A percentile compares a stretch with the other conserved stretches of the same genome.
phyloP scores from a whole-genome alignment of 2,113 vertebrate genomes.

The Rafetus swinhoei region DNA sequence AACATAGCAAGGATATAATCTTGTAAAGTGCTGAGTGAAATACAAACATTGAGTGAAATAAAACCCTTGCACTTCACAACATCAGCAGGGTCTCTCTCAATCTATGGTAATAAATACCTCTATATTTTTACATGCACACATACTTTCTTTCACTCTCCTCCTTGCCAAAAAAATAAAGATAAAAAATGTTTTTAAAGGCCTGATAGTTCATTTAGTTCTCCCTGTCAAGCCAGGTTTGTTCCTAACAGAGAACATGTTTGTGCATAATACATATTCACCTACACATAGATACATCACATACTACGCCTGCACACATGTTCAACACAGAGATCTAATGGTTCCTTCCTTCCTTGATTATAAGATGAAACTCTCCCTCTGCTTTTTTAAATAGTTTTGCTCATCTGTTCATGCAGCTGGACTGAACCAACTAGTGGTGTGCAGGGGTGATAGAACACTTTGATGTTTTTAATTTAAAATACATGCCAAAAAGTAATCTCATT shows the following conservation, averaged over 20 bases:
- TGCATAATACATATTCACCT: neutral
- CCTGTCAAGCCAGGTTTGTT: neutral
- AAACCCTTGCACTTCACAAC: neutral
- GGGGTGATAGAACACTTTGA: neutral
- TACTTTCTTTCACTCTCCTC: neutral
- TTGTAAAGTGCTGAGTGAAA: neutral
- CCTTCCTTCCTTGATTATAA: conserved; percentile 30
- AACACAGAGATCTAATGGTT: neutral
- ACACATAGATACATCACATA: neutral
- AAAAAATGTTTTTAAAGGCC: neutral
- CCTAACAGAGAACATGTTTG: neutral
- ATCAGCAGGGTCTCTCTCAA: neutral
- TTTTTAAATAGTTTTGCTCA: neutral
- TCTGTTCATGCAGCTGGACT: neutral
- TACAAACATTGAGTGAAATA: neutral
- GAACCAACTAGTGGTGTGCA: conserved; percentile 12
- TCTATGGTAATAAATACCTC: neutral
- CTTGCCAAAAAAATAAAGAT: neutral
- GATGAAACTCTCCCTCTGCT: neutral
- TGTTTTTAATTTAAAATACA: neutral
- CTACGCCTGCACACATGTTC: neutral
- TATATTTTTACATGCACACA: neutral
- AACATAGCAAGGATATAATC: neutral
- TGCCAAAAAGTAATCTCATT: neutral
- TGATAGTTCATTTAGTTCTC: neutral